Conservation (phyloP, 2,888 invertebrate species). For the Cantharis nigra region DNA sequence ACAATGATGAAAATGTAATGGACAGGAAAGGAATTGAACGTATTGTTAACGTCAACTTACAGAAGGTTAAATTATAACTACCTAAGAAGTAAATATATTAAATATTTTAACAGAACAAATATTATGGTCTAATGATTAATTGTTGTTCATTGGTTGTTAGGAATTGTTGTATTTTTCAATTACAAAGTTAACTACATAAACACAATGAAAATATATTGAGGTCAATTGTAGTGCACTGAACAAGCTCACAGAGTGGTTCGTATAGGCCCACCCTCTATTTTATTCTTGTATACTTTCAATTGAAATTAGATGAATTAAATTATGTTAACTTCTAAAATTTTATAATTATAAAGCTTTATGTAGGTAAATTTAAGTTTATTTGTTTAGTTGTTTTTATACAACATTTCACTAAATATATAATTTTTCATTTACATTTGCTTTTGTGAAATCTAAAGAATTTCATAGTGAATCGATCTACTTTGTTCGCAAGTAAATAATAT, state of each 20-base stretch:
- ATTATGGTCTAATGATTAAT: too few relatives aligned
- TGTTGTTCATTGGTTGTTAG: not conserved
- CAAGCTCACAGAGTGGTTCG: not conserved
- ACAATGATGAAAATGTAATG: not conserved
- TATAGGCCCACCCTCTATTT: not conserved
- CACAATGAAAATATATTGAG: not conserved
- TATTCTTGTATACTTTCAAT: not conserved
- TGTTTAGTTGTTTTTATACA: not conserved
- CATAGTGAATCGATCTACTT: not conserved
- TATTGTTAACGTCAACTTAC: not conserved
- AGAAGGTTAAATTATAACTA: too few relatives aligned
- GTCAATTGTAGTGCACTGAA: not conserved
- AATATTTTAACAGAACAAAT: too few relatives aligned
- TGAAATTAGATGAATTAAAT: not conserved
- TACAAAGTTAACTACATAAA: not conserved
- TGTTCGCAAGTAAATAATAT: not conserved
- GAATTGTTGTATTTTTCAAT: not conserved
- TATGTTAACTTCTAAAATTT: not conserved
- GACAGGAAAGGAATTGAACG: not conserved
- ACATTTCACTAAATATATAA: not conserved
- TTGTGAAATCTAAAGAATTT: not conserved
- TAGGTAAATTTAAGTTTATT: too few relatives aligned
- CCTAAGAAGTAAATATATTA: too few relatives aligned
- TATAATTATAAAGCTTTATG: too few relatives aligned
- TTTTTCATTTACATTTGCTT: not conserved